Evolutionary conservation across 2,888 invertebrate genomes (phyloP).

Genomic region (Galerucella calmariensis): DNA sequence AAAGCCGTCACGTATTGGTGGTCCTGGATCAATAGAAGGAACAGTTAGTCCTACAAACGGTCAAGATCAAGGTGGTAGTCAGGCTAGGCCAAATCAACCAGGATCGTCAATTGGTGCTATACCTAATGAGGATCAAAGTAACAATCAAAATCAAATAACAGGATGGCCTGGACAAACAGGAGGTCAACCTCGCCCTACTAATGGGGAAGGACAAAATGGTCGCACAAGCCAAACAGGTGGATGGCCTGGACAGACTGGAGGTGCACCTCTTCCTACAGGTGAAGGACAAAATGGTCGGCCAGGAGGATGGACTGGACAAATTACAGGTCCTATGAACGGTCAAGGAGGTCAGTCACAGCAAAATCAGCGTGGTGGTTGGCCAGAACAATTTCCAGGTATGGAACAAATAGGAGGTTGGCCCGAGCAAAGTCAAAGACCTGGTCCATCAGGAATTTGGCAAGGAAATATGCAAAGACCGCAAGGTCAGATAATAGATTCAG

Average conservation of each 20-base stretch:
- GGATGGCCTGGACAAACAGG: conserved; percentile 25
- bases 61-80: conserved; percentile 28
- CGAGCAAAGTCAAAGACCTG: conserved; percentile 29
- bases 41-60: conserved; percentile 8
- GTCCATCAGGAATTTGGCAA: conserved; percentile 20
- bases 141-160: conserved; percentile 9
- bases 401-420: conserved; percentile 33
- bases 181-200: not conserved
- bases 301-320: conserved; percentile 28
- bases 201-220: conserved; percentile 25
- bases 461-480: conserved; percentile 34
- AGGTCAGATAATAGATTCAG: conserved; percentile 24
- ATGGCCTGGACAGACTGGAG: conserved; percentile 30
- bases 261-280: not conserved
- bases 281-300: conserved; percentile 5
- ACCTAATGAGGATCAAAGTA: not conserved
- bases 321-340: not conserved
- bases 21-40: conserved; percentile 10
- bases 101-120: conserved; percentile 32
- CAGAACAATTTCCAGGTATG: conserved; percentile 41
- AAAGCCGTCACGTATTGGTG: conserved; percentile 25
- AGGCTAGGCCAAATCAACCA: conserved; percentile 28
- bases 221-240: conserved; percentile 32
- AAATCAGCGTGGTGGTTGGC: conserved; percentile 3
- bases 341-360: not conserved